These are phyloP conservation scores for Hydropotes inermis DNA, from an alignment of 2,113 vertebrate species.

Conservation along the genomic window DNA sequence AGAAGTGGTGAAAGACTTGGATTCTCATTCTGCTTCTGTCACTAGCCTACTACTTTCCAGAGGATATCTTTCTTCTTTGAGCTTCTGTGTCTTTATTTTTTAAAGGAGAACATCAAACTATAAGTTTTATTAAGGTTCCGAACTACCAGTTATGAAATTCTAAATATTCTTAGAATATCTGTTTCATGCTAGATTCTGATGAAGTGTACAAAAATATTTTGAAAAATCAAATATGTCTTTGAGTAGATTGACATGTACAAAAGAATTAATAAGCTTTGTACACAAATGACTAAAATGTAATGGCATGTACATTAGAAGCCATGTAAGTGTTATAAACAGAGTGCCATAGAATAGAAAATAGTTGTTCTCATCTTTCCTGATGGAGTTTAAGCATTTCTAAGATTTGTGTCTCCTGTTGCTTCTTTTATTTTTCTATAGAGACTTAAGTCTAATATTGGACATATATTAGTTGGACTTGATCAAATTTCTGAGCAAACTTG, in stretches of 20 bases:
- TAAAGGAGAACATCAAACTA: neutral
- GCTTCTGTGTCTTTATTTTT: neutral
- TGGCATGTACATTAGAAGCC: neutral
- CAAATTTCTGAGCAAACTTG: neutral
- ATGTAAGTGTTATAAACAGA: neutral
- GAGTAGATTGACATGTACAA: neutral
- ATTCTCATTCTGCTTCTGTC: slow-evolving; percentile 1
- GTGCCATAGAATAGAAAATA: neutral
- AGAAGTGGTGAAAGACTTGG: neutral
- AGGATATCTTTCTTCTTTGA: neutral
- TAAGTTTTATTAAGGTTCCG: neutral
- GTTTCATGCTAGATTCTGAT: neutral
- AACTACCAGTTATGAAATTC: neutral
- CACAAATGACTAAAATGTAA: slow-evolving; percentile 1
- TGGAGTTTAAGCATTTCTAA: slow-evolving; percentile 25
- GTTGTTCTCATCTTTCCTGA: neutral
- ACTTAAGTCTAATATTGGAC: neutral
- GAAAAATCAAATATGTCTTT: neutral
- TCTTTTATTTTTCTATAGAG: slow-evolving; percentile 11
- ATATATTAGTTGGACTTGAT: neutral
- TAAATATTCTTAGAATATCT: neutral
- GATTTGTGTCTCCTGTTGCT: neutral
- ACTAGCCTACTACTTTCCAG: neutral
- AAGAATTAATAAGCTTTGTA: neutral
- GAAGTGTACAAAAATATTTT: slow-evolving; percentile 41